Conservation (phyloP, 2,888 invertebrate species). For the Microctonus brassicae region DNA sequence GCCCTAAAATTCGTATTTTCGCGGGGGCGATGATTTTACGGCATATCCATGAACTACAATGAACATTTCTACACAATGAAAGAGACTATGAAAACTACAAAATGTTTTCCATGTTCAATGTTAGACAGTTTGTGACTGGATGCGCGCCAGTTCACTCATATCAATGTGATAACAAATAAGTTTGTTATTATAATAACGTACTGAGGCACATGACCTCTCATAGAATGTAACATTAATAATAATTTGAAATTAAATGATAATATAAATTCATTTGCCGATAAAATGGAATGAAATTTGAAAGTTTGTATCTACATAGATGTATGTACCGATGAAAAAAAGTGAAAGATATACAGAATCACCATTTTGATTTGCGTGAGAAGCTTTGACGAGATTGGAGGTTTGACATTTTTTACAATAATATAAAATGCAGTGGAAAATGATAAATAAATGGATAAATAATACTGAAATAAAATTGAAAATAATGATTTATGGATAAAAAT, state of each 20-base stretch:
- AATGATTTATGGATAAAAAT: too few species aligned
- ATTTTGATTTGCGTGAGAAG: background rate
- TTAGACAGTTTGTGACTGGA: constrained; percentile 62
- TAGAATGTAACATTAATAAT: background rate
- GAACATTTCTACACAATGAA: constrained; percentile 1
- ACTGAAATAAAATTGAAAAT: background rate
- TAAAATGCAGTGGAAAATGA: background rate
- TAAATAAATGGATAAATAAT: background rate
- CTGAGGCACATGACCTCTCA: constrained; percentile 15
- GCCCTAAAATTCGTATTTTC: background rate
- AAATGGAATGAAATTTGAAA: too few species aligned
- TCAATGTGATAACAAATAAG: background rate
- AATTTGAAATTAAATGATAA: background rate
- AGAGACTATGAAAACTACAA: background rate
- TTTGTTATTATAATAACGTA: constrained; percentile 8
- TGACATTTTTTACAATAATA: background rate
- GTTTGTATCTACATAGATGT: too few species aligned
- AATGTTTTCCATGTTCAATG: constrained; percentile 36
- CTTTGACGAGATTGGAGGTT: background rate
- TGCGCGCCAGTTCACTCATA: constrained; percentile 57
- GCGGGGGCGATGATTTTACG: too few species aligned
- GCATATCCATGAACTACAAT: background rate
- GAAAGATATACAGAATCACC: background rate
- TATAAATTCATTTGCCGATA: background rate
- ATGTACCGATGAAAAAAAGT: background rate